Evolutionary conservation across 2,797 vertebrate species (phyloP), one percentile per base, ranked within the genome.

Genomic region (Thalassophryne amazonica): DNA sequence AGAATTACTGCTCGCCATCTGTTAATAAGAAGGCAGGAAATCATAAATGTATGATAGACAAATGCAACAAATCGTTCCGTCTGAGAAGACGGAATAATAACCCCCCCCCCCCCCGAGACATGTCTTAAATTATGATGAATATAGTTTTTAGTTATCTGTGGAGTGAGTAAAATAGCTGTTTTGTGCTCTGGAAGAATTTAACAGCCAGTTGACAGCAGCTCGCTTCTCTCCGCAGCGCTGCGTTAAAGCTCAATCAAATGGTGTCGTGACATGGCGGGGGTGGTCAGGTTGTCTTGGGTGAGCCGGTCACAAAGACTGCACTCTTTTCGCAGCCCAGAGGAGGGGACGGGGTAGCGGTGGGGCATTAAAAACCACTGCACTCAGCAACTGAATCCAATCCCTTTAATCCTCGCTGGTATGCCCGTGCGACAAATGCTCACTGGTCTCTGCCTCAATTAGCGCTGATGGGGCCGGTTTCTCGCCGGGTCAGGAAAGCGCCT

Each of bases 351-450:
- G 10, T 8, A 22, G 30, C 12, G 30, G 7, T 46, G 18, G 60
- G 57, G 73, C 77, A 75, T 77, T 80, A 77, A 86, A 85, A 87
- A 86, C 63, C 77, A 70, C 83, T 59, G 59, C 80, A 84, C 85
- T 86, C 82, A 86, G 87, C 84, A 85, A 80, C 81, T 81, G 78
- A 87, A 86, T 83, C 81, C 81, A 85, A 89, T 89, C 88, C 85
- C 76, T 86, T 58, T 90, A 91, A 91, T 90, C 89, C 87, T 69
- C 34, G 23, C 76, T 88, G 90, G 89, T 83, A 91, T 88, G 88
- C 82, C 38, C 31, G 23, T 43, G 40, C 71, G 36, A 67, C 78
- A 78, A 74, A 57, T 53, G 69, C 60, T 75, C 67, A 67, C 73
- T 73, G 69, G 84, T 76, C 81, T 83, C 69, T 35, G 55, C 79